phyloP scores from a whole-genome alignment of 2,113 vertebrate genomes.

The Lamprologus sp. region DNA sequence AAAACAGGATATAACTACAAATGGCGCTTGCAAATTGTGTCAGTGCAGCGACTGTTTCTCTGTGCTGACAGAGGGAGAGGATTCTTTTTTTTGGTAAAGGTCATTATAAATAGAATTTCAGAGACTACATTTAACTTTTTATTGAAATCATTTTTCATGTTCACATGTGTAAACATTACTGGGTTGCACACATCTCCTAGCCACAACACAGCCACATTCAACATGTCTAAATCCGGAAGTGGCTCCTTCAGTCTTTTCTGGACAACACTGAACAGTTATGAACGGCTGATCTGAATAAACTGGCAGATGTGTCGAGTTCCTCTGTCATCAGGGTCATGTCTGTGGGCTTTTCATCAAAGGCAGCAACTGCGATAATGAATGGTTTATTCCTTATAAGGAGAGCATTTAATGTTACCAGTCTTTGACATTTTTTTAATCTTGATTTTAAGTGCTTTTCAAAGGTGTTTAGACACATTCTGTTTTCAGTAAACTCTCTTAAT shows the following conservation, averaged over 20 bases:
- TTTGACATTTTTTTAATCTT: neutral
- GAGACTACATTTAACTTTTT: neutral
- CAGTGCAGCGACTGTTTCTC: neutral
- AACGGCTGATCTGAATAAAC: neutral
- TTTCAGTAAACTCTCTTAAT: neutral
- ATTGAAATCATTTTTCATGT: neutral
- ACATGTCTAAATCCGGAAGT: neutral
- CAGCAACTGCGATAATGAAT: neutral
- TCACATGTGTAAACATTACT: neutral
- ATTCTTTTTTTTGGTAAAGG: neutral
- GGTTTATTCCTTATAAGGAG: neutral
- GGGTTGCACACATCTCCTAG: neutral
- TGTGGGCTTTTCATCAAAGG: neutral
- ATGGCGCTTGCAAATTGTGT: neutral
- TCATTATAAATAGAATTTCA: neutral
- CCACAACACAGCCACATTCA: neutral
- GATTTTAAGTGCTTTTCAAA: neutral
- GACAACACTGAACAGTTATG: neutral
- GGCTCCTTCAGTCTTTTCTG: neutral
- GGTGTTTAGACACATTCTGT: neutral
- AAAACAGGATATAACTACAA: neutral
- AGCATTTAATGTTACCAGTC: neutral
- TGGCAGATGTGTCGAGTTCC: neutral
- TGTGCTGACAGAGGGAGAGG: neutral
- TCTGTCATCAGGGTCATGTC: neutral